Evolutionary conservation across 2,888 invertebrate genomes (phyloP), one percentile per base, ranked within the genome.

Genomic region (Flexamia atlantica): DNA sequence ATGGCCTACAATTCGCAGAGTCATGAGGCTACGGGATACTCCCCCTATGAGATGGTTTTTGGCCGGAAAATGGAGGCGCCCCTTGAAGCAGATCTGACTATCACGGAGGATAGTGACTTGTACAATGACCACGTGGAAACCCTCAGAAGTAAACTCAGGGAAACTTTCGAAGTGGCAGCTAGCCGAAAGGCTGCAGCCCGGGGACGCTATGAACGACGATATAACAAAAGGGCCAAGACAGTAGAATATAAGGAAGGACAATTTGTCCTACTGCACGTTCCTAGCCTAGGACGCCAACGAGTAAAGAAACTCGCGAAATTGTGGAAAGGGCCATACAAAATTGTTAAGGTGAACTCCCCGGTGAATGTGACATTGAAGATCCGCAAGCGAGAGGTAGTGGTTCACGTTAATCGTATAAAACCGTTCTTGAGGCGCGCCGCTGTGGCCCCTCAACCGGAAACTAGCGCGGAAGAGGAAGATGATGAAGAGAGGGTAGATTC

Each of bases 1-100:
- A 70, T 70, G 70, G 70, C 70, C 9, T 70, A 70, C 36, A 70
- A 70, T n/a, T 7, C 70, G 10, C 70, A 70, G 17, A 14, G 30
- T 14, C 70, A 70, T 28, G 30, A 68, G 30, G 9, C 25, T 17
- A 23, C 25, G 70, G n/a, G 70, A 1, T 70, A 70, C 32, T 70
- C 70, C 30, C 70, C 32, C 1, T 32, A 70, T 70, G 70, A 70
- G 30, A 3, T 30, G 10, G 70, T 70, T 2, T 70, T 28, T 32
- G 70, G 70, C 7, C 30, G 70, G 3, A 70, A 32, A 32, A 70
- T 70, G 32, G 28, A 70, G 30, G n/a, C n/a, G 4, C 32, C 70
- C 7, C 2, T 60, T n/a, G 28, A 23, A 60, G 20, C 1, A 9
- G 60, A 60, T 23, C 60, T 60, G 28, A 14, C 60, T 1, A 60